Evolutionary conservation across 2,113 vertebrate genomes (phyloP).

Genomic region (Callopanchax toddi): DNA sequence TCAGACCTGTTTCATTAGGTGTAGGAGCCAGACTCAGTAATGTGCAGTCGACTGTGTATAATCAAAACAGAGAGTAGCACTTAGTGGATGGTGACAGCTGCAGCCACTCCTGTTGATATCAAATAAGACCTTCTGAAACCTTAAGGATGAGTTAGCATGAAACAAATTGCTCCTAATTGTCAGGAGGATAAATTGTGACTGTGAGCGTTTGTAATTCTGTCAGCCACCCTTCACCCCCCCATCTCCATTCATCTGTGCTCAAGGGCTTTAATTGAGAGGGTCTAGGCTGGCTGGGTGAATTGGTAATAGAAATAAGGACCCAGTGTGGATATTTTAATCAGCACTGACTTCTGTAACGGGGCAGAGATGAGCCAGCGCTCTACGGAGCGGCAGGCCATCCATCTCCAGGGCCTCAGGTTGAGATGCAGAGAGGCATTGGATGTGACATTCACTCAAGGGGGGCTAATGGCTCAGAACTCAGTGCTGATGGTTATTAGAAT

Average conservation of each 20-base stretch:
- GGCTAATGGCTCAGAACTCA: conserved; percentile 39
- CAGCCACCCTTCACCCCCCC: conserved; percentile 64
- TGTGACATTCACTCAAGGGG: conserved; percentile 58
- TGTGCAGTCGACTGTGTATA: conserved; percentile 54
- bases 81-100: conserved; percentile 49
- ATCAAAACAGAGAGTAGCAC: conserved; percentile 54
- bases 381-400: conserved; percentile 55
- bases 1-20: conserved; percentile 14
- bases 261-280: conserved; percentile 74
- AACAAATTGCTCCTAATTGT: conserved; percentile 81
- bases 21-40: conserved; percentile 23
- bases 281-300: conserved; percentile 58
- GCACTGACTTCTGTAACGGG: conserved; percentile 68
- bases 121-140: conserved; percentile 64
- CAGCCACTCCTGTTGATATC: conserved; percentile 62
- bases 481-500: conserved; percentile 57
- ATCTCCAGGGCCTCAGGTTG: conserved; percentile 62
- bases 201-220: conserved; percentile 76
- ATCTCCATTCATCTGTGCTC: conserved; percentile 66
- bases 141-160: conserved; percentile 76
- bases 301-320: conserved; percentile 76
- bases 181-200: conserved; percentile 76
- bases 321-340: conserved; percentile 81
- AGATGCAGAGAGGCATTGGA: conserved; percentile 52
- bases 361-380: conserved; percentile 52